A percentile compares a stretch with the other conserved stretches of the same genome.
Conservation (phyloP, 2,797 vertebrate species). For the Falco biarmicus region DNA sequence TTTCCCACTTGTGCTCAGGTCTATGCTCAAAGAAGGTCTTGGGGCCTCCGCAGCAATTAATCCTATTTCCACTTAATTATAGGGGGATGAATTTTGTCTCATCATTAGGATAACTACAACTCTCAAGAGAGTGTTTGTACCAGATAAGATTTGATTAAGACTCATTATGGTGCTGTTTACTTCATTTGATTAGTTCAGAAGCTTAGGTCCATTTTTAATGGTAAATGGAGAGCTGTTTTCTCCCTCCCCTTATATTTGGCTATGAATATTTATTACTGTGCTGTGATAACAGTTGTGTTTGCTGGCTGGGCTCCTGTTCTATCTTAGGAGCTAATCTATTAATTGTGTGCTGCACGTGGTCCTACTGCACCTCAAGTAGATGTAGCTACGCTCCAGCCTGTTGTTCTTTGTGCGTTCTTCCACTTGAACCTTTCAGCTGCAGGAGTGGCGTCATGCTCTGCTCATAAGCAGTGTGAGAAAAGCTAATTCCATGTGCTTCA, state of each 20-base stretch:
- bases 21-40: neutral
- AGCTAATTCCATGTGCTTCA: neutral
- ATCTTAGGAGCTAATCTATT: neutral
- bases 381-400: neutral
- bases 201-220: neutral
- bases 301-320: neutral
- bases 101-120: neutral
- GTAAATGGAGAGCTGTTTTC: neutral
- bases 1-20: neutral
- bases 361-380: neutral
- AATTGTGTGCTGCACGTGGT: neutral
- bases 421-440: neutral
- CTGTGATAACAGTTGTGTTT: neutral
- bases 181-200: neutral
- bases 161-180: neutral
- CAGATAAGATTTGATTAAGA: conserved; percentile 28
- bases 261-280: neutral
- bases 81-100: neutral
- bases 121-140: neutral
- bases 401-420: neutral
- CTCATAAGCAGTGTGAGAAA: neutral
- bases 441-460: neutral
- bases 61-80: conserved; percentile 19
- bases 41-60: neutral
- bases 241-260: neutral